Evolutionary conservation across 2,113 vertebrate species (phyloP).

Genomic region (Salminus brasiliensis): DNA sequence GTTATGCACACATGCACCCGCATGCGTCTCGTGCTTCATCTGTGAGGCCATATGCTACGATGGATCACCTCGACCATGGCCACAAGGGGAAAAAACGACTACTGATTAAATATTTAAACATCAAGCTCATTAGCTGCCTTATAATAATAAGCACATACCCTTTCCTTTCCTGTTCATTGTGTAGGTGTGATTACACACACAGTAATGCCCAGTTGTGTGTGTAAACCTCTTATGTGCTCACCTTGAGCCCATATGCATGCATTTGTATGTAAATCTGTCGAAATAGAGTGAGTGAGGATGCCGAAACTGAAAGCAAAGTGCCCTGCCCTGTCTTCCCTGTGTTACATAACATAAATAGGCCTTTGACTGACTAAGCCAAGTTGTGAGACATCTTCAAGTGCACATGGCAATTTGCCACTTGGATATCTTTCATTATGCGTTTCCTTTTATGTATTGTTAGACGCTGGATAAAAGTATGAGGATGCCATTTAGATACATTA

Average conservation of each 20-base stretch:
- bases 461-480: no score
- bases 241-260: neutral
- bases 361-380: no score
- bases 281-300: no score
- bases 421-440: no score
- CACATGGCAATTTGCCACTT: no score
- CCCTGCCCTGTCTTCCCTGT: no score
- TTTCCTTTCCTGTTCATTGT: conserved; percentile 16
- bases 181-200: neutral
- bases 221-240: neutral
- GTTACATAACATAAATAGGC: no score
- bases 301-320: no score
- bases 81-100: conserved; percentile 44
- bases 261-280: neutral
- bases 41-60: conserved; percentile 54
- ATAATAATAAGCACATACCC: conserved; percentile 64
- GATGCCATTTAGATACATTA: no score
- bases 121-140: conserved; percentile 60
- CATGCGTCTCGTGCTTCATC: conserved; percentile 51
- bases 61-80: conserved; percentile 48
- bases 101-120: conserved; percentile 75
- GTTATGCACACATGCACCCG: conserved; percentile 44
- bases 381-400: no score
- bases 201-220: neutral
- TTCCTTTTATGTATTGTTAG: no score